Evolutionary conservation across 1,140 invertebrate species (phyloP).

Genomic region (Dysdera silvatica): DNA sequence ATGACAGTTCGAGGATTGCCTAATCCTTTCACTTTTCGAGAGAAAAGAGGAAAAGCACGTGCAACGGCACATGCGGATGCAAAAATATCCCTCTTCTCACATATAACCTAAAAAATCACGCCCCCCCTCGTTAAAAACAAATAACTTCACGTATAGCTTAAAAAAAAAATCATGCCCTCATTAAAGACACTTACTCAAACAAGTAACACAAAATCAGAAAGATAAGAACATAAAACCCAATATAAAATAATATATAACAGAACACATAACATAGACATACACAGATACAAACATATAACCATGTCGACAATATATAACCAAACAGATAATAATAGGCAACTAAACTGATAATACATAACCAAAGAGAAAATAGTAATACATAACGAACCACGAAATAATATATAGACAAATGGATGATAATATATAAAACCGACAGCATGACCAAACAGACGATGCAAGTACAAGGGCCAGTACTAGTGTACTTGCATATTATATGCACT

Average conservation of each 20-base stretch:
- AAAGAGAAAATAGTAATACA: no score
- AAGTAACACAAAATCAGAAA: neutral
- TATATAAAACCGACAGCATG: no score
- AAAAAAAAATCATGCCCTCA: neutral
- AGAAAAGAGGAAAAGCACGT: conserved; percentile 61
- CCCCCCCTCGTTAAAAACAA: no score
- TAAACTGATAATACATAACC: no score
- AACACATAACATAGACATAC: neutral
- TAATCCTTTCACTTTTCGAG: no score
- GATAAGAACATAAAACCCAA: neutral
- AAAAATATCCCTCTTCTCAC: conserved; percentile 63
- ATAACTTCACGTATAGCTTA: neutral
- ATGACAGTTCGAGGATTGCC: conserved; percentile 41
- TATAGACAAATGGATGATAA: no score
- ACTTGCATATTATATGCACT: no score
- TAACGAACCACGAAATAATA: no score
- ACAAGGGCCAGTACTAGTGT: no score
- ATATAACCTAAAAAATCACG: conserved; percentile 65
- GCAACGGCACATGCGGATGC: conserved; percentile 73
- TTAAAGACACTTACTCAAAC: neutral
- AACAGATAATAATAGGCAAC: no score
- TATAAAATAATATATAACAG: neutral
- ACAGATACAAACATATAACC: neutral
- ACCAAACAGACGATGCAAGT: no score
- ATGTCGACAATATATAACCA: no score